Evolutionary conservation across 1,140 invertebrate genomes (phyloP).

Genomic region (Ostrea edulis): DNA sequence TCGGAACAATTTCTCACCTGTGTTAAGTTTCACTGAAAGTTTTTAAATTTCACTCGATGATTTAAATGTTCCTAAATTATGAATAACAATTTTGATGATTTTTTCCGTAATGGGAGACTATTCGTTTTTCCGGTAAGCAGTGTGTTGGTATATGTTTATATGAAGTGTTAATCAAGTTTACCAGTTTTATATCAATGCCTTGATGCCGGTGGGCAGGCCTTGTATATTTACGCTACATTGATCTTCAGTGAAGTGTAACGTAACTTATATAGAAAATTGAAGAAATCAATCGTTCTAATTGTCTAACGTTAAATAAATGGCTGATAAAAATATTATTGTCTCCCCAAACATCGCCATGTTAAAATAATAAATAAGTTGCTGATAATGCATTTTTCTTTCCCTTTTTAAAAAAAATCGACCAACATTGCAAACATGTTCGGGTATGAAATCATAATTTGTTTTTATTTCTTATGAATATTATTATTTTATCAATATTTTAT

Average conservation of each 20-base stretch:
- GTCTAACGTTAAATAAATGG: background rate
- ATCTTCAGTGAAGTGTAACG: conserved; percentile 17
- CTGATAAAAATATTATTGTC: background rate
- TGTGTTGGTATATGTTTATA: background rate
- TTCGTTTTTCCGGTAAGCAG: background rate
- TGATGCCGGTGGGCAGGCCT: conserved; percentile 38
- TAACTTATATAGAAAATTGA: conserved; percentile 30
- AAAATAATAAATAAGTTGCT: background rate
- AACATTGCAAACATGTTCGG: too few species aligned
- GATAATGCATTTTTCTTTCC: background rate
- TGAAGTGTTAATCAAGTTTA: conserved; percentile 28
- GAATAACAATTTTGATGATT: background rate
- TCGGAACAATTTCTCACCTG: conserved; percentile 13
- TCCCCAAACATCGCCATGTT: background rate
- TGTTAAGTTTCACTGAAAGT: conserved; percentile 39
- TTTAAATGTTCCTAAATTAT: conserved; percentile 41
- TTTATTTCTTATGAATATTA: too few species aligned
- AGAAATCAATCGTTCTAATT: background rate
- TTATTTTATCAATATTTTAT: background rate
- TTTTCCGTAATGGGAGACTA: background rate
- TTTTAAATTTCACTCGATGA: conserved; percentile 33
- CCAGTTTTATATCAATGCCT: conserved; percentile 18
- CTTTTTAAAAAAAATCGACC: background rate
- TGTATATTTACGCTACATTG: conserved; percentile 35
- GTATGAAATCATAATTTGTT: too few species aligned